A percentile compares a stretch with the other conserved stretches of the same genome.
Conservation (phyloP, 2,113 vertebrate genomes). For the Onychostruthus taczanowskii region DNA sequence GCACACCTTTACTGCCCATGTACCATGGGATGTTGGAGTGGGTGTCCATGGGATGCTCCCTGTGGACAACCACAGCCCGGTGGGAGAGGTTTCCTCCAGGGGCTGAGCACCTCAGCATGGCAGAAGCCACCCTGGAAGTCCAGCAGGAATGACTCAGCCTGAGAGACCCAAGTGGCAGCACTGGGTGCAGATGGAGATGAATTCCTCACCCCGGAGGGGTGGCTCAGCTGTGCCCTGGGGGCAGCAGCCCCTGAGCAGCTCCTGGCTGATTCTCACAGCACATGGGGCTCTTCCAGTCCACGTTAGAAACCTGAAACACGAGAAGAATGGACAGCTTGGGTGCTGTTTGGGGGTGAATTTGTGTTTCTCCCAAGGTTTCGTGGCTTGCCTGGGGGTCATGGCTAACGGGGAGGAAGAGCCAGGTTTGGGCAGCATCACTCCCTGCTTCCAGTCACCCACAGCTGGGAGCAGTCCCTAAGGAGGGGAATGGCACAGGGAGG, state of each 20-base stretch:
- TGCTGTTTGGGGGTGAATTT: background rate
- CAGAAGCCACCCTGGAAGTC: background rate
- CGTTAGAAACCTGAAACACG: accelerated
- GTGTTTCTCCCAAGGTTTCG: background rate
- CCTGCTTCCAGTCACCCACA: background rate
- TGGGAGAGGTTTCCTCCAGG: background rate
- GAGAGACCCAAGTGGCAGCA: background rate
- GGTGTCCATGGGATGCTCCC: too few species aligned
- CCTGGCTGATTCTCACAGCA: background rate
- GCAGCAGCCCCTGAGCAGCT: background rate
- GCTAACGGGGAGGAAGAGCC: background rate
- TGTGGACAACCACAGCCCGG: background rate
- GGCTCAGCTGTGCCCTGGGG: background rate
- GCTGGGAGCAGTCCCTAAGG: background rate
- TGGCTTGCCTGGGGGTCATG: background rate
- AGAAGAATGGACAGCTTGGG: background rate
- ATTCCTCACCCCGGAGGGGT: background rate
- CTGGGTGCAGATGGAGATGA: background rate
- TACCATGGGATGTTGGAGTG: accelerated
- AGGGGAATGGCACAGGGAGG: background rate
- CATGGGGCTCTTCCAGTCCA: background rate
- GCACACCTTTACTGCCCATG: too few species aligned
- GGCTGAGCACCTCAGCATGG: background rate
- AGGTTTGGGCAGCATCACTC: background rate
- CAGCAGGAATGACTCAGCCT: background rate